Percentiles rank a stretch among this genome's conserved stretches.
These are phyloP conservation scores for Catocala nupta DNA, from an alignment of 2,888 invertebrate genomes.

Conservation along the genomic window DNA sequence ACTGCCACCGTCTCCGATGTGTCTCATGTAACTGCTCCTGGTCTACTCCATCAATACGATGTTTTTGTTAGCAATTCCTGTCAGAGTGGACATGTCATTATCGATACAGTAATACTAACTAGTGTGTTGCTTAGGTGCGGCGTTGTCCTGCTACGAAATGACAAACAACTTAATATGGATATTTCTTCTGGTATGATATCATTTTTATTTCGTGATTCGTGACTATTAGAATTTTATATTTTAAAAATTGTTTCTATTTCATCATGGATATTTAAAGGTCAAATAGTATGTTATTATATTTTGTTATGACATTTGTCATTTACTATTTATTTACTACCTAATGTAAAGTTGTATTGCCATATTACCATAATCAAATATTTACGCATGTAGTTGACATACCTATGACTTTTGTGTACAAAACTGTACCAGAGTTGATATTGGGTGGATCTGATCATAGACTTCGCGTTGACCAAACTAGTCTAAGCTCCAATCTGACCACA, in stretches of 20 bases:
- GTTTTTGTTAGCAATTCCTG: constrained; percentile 73
- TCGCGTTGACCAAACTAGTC: too few species aligned
- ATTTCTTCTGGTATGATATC: constrained; percentile 75
- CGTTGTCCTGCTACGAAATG: constrained; percentile 76
- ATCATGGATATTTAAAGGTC: too few species aligned
- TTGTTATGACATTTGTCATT: too few species aligned
- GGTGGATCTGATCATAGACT: too few species aligned
- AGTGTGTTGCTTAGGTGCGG: constrained; percentile 64
- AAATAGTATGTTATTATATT: too few species aligned
- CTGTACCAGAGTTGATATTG: too few species aligned
- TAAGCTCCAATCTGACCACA: too few species aligned
- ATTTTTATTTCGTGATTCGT: constrained; percentile 23
- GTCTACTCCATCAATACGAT: constrained; percentile 57
- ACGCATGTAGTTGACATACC: too few species aligned
- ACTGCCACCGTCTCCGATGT: constrained; percentile 39
- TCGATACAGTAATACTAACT: constrained; percentile 80
- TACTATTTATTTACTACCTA: too few species aligned
- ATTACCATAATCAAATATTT: too few species aligned
- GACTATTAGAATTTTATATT: background rate
- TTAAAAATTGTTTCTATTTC: background rate
- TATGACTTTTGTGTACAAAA: too few species aligned
- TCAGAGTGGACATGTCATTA: constrained; percentile 82
- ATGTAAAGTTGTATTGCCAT: too few species aligned
- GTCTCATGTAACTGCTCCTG: constrained; percentile 43
- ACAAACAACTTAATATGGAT: constrained; percentile 77